phyloP scores from a whole-genome alignment of 2,888 invertebrate species.

The Coelinius sp. region DNA sequence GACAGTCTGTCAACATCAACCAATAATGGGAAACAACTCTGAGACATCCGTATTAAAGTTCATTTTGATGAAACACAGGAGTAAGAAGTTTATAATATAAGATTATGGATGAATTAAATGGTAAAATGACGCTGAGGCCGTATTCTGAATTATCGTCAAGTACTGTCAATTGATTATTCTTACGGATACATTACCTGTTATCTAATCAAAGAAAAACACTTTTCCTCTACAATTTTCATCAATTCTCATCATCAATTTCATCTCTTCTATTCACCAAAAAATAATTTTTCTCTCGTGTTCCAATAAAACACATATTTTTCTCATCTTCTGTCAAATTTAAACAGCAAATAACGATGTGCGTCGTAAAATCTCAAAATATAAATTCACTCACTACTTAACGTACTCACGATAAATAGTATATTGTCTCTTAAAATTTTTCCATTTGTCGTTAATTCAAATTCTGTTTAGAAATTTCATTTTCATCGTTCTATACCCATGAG shows the following conservation, averaged over 20 bases:
- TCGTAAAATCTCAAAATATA: background rate
- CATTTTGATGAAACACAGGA: background rate
- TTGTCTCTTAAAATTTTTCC: constrained; percentile 4
- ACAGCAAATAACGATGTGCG: background rate
- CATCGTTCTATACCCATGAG: background rate
- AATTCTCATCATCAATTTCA: background rate
- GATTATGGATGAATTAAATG: background rate
- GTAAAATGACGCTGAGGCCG: background rate
- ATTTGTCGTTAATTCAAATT: constrained; percentile 4
- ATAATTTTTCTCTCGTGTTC: background rate
- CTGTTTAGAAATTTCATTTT: background rate
- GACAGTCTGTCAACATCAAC: background rate
- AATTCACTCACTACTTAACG: background rate
- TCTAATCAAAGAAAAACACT: too few species aligned
- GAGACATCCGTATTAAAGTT: background rate
- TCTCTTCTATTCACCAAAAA: too few species aligned
- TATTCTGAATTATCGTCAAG: constrained; percentile 1
- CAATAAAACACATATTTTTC: constrained; percentile 6
- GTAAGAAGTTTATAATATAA: background rate
- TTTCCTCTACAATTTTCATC: too few species aligned
- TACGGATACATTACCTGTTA: background rate
- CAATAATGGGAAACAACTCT: background rate
- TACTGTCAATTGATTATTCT: constrained; percentile 1
- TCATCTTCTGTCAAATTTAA: background rate
- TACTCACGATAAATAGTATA: background rate